A percentile compares a stretch with the other conserved stretches of the same genome.
phyloP scores from a whole-genome alignment of 2,888 invertebrate species.

The Trichogramma evanescens region DNA sequence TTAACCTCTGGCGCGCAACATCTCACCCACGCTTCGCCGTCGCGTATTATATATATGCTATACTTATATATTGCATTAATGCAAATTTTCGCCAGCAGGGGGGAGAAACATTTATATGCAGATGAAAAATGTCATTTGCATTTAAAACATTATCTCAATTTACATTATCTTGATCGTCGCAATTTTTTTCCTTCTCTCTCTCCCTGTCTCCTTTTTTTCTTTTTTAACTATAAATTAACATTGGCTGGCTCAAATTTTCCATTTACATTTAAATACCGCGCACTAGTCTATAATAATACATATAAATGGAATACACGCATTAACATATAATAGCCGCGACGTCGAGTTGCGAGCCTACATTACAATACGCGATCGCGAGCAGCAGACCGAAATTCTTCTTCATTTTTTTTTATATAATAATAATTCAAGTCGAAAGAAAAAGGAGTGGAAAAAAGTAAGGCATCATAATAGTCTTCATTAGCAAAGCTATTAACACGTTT shows the following conservation, averaged over 20 bases:
- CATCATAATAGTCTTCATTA: slow-evolving; percentile 28
- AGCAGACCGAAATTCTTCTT: slow-evolving; percentile 18
- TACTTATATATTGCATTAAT: slow-evolving; percentile 17
- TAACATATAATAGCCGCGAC: slow-evolving; percentile 20
- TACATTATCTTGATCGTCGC: slow-evolving; percentile 24
- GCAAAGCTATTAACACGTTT: slow-evolving; percentile 39
- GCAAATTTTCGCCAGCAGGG: slow-evolving; percentile 21
- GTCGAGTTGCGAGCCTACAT: neutral
- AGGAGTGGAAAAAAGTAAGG: slow-evolving; percentile 4
- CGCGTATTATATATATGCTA: too few species aligned
- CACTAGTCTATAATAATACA: slow-evolving; percentile 21
- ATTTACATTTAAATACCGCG: slow-evolving; percentile 22
- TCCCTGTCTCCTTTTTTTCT: too few species aligned
- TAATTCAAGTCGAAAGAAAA: neutral
- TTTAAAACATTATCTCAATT: slow-evolving; percentile 25
- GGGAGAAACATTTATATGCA: slow-evolving; percentile 19
- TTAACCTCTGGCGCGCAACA: neutral
- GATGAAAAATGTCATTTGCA: slow-evolving; percentile 25
- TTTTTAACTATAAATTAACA: slow-evolving; percentile 20
- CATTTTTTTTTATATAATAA: slow-evolving; percentile 13
- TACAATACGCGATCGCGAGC: neutral
- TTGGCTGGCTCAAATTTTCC: slow-evolving; percentile 20
- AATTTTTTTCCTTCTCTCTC: slow-evolving; percentile 9
- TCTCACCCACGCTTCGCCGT: too few species aligned
- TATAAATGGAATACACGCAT: slow-evolving; percentile 11